A percentile compares a stretch with the other conserved stretches of the same genome.
Conservation (phyloP, 2,113 vertebrate genomes). For the Galeopterus variegatus region DNA sequence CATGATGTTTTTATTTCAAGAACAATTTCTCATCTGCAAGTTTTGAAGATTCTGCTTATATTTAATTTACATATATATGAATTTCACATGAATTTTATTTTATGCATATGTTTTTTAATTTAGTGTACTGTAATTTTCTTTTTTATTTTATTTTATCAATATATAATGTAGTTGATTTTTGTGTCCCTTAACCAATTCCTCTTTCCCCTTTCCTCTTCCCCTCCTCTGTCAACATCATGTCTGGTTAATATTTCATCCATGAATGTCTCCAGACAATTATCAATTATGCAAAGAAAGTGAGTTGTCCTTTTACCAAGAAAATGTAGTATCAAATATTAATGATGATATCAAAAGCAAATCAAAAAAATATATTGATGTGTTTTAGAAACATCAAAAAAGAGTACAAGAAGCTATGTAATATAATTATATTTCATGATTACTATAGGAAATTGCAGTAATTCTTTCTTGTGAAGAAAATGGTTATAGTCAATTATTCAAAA, state of each 20-base stretch:
- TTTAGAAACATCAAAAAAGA: neutral
- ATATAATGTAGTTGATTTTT: too few species aligned
- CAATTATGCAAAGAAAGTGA: neutral
- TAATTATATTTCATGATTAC: neutral
- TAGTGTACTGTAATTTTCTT: too few species aligned
- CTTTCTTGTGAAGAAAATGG: neutral
- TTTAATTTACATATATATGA: constrained; percentile 19
- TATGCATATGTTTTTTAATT: too few species aligned
- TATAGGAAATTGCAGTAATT: neutral
- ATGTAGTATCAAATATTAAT: neutral
- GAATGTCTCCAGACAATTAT: neutral
- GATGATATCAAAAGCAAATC: neutral
- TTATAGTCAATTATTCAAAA: neutral
- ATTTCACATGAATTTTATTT: neutral
- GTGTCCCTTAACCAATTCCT: too few species aligned
- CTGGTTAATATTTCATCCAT: neutral
- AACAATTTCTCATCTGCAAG: neutral
- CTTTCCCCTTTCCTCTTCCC: too few species aligned
- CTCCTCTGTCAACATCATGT: too few species aligned
- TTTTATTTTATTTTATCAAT: too few species aligned
- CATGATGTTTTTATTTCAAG: constrained; percentile 10
- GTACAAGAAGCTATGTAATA: neutral
- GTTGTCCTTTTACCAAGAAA: neutral
- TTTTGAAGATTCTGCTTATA: constrained; percentile 5
- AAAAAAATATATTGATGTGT: neutral